Evolutionary conservation across 2,888 invertebrate genomes (phyloP).

Genomic region (Trissolcus brochymenae): DNA sequence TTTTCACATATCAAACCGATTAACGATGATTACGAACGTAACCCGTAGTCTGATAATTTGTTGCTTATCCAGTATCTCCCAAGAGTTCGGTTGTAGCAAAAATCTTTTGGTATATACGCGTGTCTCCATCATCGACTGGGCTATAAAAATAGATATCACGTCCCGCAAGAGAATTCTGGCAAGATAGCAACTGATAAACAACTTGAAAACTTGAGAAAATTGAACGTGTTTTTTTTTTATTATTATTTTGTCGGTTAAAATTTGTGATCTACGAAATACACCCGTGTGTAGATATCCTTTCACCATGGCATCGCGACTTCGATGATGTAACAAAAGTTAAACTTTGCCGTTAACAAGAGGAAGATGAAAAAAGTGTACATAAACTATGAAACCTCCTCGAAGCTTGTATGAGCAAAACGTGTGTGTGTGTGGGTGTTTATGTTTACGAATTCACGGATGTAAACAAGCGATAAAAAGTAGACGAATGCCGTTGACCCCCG

Average conservation of each 20-base stretch:
- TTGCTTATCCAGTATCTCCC: conserved; percentile 33
- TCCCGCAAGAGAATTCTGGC: conserved; percentile 19
- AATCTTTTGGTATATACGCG: conserved; percentile 27
- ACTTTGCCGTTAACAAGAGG: not conserved
- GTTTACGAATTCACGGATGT: not conserved
- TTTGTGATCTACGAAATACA: not conserved
- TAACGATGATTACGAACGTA: conserved; percentile 64
- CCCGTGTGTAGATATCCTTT: too few species aligned
- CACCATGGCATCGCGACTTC: too few species aligned
- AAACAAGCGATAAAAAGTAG: not conserved
- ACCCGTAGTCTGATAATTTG: conserved; percentile 34
- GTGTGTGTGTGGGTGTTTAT: not conserved
- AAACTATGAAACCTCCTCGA: too few species aligned
- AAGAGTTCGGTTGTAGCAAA: conserved; percentile 29
- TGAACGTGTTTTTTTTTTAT: conserved; percentile 8
- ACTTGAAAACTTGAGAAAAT: conserved; percentile 10
- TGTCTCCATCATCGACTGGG: conserved; percentile 32
- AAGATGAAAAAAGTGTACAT: not conserved
- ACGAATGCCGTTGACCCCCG: not conserved
- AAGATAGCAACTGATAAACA: conserved; percentile 35
- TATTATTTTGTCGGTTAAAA: not conserved
- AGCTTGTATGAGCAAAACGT: not conserved
- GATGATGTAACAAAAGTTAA: too few species aligned
- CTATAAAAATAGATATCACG: conserved; percentile 43
- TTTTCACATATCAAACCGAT: too few species aligned